A percentile compares a stretch with the other conserved stretches of the same genome.
phyloP scores from a whole-genome alignment of 2,888 invertebrate genomes.

The Tipula lateralis region DNA sequence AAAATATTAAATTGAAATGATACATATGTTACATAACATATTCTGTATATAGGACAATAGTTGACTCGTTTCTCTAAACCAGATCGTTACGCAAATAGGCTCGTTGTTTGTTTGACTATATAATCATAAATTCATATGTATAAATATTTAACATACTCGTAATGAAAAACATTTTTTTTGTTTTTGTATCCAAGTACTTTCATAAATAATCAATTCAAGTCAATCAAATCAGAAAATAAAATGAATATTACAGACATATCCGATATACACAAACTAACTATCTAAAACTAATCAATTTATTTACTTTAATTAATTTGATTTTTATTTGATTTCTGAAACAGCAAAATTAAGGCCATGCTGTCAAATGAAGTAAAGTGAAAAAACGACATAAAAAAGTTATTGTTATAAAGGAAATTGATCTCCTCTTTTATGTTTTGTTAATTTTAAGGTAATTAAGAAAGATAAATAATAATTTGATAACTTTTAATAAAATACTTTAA shows the following conservation, averaged over 20 bases:
- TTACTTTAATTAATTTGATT: conserved; percentile 1
- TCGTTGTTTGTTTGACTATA: neutral
- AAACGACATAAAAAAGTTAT: neutral
- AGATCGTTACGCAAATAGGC: neutral
- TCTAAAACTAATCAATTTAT: neutral
- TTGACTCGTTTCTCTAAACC: neutral
- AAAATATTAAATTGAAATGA: neutral
- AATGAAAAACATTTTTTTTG: neutral
- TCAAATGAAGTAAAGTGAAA: neutral
- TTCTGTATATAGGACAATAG: no score
- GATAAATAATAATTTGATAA: no score
- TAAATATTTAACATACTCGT: neutral
- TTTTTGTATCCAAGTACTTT: neutral
- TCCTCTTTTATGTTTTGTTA: neutral
- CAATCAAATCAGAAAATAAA: neutral
- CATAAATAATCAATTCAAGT: neutral
- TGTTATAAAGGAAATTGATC: neutral
- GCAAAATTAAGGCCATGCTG: neutral
- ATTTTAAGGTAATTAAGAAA: neutral
- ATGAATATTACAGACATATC: neutral
- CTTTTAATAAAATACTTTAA: no score
- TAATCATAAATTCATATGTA: neutral
- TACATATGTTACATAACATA: neutral
- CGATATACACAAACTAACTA: neutral
- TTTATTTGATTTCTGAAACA: neutral